phyloP scores from a whole-genome alignment of 2,113 vertebrate genomes.

The Entomyzon cyanotis region DNA sequence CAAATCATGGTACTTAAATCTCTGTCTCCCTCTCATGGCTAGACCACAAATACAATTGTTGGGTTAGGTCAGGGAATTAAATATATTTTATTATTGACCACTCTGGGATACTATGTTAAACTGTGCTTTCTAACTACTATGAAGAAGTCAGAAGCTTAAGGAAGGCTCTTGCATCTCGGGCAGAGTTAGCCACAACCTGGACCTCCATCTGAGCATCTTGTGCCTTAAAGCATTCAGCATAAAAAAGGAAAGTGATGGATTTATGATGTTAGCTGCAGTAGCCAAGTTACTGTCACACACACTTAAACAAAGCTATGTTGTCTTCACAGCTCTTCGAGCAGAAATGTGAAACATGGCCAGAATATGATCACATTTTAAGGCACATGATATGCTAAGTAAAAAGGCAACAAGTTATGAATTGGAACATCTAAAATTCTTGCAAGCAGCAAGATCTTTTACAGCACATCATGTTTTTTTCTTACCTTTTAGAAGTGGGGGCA shows the following conservation, averaged over 20 bases:
- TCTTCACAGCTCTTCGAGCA: background rate
- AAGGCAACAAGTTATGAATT: background rate
- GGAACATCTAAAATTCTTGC: background rate
- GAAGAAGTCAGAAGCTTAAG: background rate
- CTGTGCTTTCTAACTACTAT: background rate
- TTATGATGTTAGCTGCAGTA: background rate
- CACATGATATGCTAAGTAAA: conserved; percentile 22
- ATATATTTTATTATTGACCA: background rate
- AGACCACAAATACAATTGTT: background rate
- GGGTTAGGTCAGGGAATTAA: background rate
- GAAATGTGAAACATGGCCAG: background rate
- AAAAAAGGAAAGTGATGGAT: background rate
- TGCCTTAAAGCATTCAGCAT: background rate
- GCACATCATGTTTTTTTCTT: background rate
- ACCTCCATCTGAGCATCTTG: background rate
- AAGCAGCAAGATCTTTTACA: background rate
- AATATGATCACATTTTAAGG: background rate
- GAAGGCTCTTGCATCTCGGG: background rate
- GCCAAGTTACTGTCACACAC: background rate
- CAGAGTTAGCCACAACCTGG: background rate
- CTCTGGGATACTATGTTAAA: background rate
- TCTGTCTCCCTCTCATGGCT: conserved; percentile 45
- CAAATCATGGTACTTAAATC: background rate
- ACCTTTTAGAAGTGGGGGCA: conserved; percentile 93
- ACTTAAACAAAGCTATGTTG: conserved; percentile 21